Evolutionary conservation across 2,797 vertebrate species (phyloP), one percentile per base, ranked within the genome.

Genomic region (Enteromius afrohamiltoni): DNA sequence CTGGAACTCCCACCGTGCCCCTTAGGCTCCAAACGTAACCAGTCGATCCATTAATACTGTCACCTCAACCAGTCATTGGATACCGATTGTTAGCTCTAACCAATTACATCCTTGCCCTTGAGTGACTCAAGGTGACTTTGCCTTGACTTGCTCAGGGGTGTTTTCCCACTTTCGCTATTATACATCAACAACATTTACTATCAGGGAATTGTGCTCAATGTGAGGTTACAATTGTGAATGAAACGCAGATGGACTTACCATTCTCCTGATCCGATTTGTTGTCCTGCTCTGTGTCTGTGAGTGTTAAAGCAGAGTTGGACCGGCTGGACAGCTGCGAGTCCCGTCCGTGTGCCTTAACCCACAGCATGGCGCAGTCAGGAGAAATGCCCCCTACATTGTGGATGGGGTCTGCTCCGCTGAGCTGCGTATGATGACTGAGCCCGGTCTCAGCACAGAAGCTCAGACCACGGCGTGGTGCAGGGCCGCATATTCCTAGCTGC

Each of bases 221-320:
- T n/a, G 55, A 81, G 8, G 29, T 29, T 34, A 45, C 5, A 75
- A 79, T 51, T 82, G 40, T 85, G 85, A 70, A 78, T 21, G 45
- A 83, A 87, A 77, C n/a, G 40, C 10, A 37, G 11, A 51, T 68
- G 7, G 45, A 97, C 98, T 99, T 95, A 99, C 98, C 97, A 37
- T 91, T 96, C 89, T 98, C 98, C 85, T 96, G 97, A 95, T 99
- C 97, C 13, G 96, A 98, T 93, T 97, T 98, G 96, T 98, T 98
- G 87, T 99, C 98, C 1, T 97, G 97, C 92, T 99, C 97, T 0
- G 97, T 98, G 93, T 99, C 98, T 40, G 97, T 98, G 93, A 99
- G 96, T 21, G 98, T 99, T 90, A 99, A 96, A 80, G 95, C 97
- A 1, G 98, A 99, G 95, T 99, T 99, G 89, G 97, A 99, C 90